phyloP scores from a whole-genome alignment of 1,140 invertebrate species.

The Macrostomum lignano region DNA sequence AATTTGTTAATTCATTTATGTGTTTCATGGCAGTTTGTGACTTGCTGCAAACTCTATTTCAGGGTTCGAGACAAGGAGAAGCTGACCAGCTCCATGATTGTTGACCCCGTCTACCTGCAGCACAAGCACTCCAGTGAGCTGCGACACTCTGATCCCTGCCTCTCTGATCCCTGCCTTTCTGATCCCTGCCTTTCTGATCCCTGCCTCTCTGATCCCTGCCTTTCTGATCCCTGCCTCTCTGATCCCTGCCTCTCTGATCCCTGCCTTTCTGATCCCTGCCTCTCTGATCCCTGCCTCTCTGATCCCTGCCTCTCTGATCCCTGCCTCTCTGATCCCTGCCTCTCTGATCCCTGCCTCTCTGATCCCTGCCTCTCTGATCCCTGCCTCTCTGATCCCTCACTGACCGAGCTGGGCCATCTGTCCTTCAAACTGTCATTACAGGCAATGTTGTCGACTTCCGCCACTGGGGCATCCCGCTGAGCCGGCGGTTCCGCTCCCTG shows the following conservation, averaged over 20 bases:
- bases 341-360: too few species aligned
- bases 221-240: not conserved
- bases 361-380: too few species aligned
- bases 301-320: too few species aligned
- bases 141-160: not conserved
- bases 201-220: not conserved
- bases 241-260: not conserved
- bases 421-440: too few species aligned
- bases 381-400: too few species aligned
- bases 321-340: too few species aligned
- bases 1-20: too few species aligned
- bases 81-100: constrained; percentile 65
- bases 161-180: not conserved
- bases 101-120: constrained; percentile 87
- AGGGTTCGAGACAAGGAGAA: constrained; percentile 33
- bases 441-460: constrained; percentile 79
- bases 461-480: constrained; percentile 89
- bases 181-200: not conserved
- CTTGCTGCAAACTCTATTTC: constrained; percentile 5
- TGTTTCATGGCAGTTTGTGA: too few species aligned
- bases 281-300: too few species aligned
- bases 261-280: too few species aligned
- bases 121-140: constrained; percentile 56
- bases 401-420: too few species aligned
- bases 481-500: constrained; percentile 59